Percentiles rank a stretch among this genome's conserved stretches.
Conservation (phyloP, 2,888 invertebrate genomes). For the Graphium colonna region DNA sequence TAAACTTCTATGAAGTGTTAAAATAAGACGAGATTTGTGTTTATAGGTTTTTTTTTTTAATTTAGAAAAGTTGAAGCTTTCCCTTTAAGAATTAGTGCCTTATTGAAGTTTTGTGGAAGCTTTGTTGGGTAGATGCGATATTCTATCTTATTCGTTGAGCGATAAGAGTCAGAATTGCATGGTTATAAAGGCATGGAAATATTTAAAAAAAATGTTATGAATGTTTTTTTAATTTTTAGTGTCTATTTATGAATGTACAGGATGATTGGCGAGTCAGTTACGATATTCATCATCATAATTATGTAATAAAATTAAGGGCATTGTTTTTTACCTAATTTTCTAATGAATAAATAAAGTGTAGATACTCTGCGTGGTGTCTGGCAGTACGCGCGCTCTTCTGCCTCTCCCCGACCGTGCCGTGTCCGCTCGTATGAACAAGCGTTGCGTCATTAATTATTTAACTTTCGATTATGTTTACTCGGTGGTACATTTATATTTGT, state of each 20-base stretch:
- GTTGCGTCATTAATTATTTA: too few relatives aligned
- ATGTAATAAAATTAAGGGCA: too few relatives aligned
- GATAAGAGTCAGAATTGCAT: neutral
- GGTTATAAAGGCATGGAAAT: neutral
- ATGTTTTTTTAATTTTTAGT: neutral
- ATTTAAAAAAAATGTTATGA: neutral
- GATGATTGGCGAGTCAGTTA: too few relatives aligned
- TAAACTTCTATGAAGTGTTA: conserved; percentile 12
- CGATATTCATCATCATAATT: too few relatives aligned
- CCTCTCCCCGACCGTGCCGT: too few relatives aligned
- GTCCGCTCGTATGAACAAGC: too few relatives aligned
- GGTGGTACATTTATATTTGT: too few relatives aligned
- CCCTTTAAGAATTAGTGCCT: neutral
- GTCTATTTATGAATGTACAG: neutral
- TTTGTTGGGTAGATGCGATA: neutral
- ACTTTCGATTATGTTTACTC: too few relatives aligned
- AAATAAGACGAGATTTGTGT: neutral
- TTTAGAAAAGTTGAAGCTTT: neutral
- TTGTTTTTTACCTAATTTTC: neutral
- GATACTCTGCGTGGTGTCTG: too few relatives aligned
- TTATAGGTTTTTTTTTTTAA: too few relatives aligned
- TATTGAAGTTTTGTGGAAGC: neutral
- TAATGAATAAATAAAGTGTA: neutral
- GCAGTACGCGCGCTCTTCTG: neutral
- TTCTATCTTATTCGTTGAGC: neutral